These are phyloP conservation scores for Epinephelus cyanopodus DNA, from an alignment of 2,113 vertebrate species.

Conservation along the genomic window DNA sequence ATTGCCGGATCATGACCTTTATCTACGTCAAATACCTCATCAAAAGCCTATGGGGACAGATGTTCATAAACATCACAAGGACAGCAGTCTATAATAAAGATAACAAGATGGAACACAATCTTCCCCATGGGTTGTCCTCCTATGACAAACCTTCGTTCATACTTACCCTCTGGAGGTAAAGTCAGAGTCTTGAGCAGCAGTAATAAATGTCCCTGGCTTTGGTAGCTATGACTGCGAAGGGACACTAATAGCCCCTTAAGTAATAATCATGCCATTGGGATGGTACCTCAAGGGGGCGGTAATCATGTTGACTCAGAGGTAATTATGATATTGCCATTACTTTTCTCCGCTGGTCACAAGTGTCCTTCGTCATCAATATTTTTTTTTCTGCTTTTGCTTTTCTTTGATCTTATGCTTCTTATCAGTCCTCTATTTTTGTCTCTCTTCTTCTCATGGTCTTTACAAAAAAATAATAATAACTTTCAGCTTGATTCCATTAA, in stretches of 20 bases:
- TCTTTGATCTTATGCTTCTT: background rate
- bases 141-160: slow-evolving; percentile 64
- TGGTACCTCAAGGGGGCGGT: slow-evolving; percentile 55
- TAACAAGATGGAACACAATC: slow-evolving; percentile 58
- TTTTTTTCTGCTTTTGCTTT: background rate
- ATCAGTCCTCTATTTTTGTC: background rate
- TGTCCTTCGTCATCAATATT: slow-evolving; percentile 12
- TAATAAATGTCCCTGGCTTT: slow-evolving; percentile 61
- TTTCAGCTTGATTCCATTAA: slow-evolving; percentile 15
- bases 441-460: background rate
- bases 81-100: slow-evolving; percentile 58
- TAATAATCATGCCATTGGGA: slow-evolving; percentile 53
- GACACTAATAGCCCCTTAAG: slow-evolving; percentile 68
- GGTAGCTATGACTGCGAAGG: slow-evolving; percentile 54
- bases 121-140: slow-evolving; percentile 50
- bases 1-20: slow-evolving; percentile 62
- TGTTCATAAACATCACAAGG: slow-evolving; percentile 64
- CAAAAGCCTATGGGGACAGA: slow-evolving; percentile 45
- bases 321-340: slow-evolving; percentile 53
- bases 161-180: slow-evolving; percentile 69
- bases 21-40: slow-evolving; percentile 41
- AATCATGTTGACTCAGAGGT: slow-evolving; percentile 54
- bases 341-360: slow-evolving; percentile 14
- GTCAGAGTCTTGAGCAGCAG: slow-evolving; percentile 54
- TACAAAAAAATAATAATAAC: background rate